Percentiles rank a stretch among this genome's conserved stretches.
Conservation (phyloP, 2,888 invertebrate genomes). For the Heliconius sara region DNA sequence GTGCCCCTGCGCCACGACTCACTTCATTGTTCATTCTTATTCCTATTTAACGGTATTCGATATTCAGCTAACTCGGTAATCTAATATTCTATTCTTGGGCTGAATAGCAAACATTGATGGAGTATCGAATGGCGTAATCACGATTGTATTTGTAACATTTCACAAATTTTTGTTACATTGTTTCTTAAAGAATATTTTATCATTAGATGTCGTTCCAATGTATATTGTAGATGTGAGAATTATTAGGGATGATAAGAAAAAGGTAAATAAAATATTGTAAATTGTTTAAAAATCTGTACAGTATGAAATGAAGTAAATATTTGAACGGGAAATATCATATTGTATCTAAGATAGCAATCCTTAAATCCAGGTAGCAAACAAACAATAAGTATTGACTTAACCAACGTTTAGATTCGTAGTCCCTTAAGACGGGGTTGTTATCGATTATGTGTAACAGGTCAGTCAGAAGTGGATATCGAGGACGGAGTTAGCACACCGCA, state of each 20-base stretch:
- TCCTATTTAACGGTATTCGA: background rate
- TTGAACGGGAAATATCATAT: background rate
- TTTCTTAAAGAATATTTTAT: too few species aligned
- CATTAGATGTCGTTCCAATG: too few species aligned
- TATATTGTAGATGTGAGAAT: too few species aligned
- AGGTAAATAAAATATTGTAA: background rate
- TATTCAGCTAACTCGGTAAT: background rate
- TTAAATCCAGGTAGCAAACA: constrained; percentile 7
- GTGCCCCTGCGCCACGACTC: too few species aligned
- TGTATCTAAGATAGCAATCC: background rate
- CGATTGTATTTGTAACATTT: background rate
- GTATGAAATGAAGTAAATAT: background rate
- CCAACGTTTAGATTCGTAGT: constrained; percentile 16
- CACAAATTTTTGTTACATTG: background rate
- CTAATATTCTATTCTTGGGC: background rate
- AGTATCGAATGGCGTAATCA: background rate
- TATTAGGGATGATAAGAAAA: too few species aligned
- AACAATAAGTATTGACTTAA: background rate
- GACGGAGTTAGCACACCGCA: constrained; percentile 35
- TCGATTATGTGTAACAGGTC: constrained; percentile 41
- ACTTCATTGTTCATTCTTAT: background rate
- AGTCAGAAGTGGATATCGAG: constrained; percentile 38
- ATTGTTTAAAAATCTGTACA: too few species aligned
- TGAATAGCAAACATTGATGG: background rate
- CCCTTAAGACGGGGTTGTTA: constrained; percentile 26